These are phyloP conservation scores for Coboldia fuscipes DNA, from an alignment of 1,140 invertebrate genomes.

Conservation along the genomic window DNA sequence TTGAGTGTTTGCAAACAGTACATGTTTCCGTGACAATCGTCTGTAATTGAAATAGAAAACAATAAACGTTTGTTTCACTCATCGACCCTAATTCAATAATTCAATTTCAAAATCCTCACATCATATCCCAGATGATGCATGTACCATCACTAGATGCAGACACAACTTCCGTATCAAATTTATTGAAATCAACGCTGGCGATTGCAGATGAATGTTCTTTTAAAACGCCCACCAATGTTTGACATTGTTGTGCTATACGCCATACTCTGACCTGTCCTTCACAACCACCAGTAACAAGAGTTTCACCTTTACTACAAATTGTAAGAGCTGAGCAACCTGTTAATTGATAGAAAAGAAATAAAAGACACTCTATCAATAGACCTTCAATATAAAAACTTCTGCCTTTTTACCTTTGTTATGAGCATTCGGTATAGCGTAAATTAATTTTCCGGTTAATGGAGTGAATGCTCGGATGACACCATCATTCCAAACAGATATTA, in stretches of 20 bases:
- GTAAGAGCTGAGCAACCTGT: conserved; percentile 26
- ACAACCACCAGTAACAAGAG: conserved; percentile 64
- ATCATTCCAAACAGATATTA: conserved; percentile 72
- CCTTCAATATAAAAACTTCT: not conserved
- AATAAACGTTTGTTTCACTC: not conserved
- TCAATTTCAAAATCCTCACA: conserved; percentile 20
- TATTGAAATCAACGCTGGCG: conserved; percentile 55
- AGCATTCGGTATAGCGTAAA: conserved; percentile 63
- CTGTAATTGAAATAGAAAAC: conserved; percentile 19
- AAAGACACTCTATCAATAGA: not conserved
- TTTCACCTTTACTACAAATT: conserved; percentile 42
- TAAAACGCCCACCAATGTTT: conserved; percentile 41
- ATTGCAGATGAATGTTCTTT: conserved; percentile 80
- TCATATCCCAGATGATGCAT: conserved; percentile 77
- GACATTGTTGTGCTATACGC: conserved; percentile 38
- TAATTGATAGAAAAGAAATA: not conserved
- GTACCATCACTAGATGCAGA: conserved; percentile 76
- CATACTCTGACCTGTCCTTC: conserved; percentile 65
- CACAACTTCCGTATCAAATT: conserved; percentile 53
- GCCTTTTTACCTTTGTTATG: conserved; percentile 66
- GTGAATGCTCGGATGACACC: conserved; percentile 69
- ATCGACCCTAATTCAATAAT: not conserved
- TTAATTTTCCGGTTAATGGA: conserved; percentile 52
- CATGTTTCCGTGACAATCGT: conserved; percentile 44
- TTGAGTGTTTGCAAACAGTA: conserved; percentile 72